A percentile compares a stretch with the other conserved stretches of the same genome.
phyloP scores from a whole-genome alignment of 1,140 invertebrate species.

The Cydia strobilella region DNA sequence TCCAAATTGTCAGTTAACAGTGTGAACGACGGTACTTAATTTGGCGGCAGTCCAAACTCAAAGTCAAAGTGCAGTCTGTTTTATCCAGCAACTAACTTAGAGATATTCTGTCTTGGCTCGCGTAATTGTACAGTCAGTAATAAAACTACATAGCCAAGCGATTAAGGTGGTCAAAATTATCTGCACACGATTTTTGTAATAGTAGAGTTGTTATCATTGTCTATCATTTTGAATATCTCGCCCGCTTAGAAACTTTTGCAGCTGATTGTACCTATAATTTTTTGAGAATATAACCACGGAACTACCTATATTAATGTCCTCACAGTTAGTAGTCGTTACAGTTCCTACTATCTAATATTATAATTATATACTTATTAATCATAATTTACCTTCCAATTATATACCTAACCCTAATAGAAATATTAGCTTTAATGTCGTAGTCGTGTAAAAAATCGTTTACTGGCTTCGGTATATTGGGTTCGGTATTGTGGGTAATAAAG shows the following conservation, averaged over 20 bases:
- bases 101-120: not conserved
- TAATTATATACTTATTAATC: too few species aligned
- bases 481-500: not conserved
- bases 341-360: too few species aligned
- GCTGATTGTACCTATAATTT: not conserved
- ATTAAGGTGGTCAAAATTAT: not conserved
- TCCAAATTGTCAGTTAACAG: too few species aligned
- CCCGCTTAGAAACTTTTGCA: not conserved
- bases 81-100: not conserved
- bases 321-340: too few species aligned
- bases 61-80: not conserved
- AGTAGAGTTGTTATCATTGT: not conserved
- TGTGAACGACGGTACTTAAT: not conserved
- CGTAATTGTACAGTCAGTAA: not conserved
- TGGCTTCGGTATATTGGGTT: not conserved
- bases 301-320: too few species aligned
- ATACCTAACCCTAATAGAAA: not conserved
- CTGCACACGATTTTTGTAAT: not conserved
- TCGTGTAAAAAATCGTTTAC: not conserved
- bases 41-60: not conserved
- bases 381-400: too few species aligned
- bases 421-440: not conserved
- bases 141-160: too few species aligned
- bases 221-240: not conserved
- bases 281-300: too few species aligned